Percentiles rank a stretch among this genome's conserved stretches.
Conservation (phyloP, 2,888 invertebrate genomes). For the Caenorhabditis drosophilae region DNA sequence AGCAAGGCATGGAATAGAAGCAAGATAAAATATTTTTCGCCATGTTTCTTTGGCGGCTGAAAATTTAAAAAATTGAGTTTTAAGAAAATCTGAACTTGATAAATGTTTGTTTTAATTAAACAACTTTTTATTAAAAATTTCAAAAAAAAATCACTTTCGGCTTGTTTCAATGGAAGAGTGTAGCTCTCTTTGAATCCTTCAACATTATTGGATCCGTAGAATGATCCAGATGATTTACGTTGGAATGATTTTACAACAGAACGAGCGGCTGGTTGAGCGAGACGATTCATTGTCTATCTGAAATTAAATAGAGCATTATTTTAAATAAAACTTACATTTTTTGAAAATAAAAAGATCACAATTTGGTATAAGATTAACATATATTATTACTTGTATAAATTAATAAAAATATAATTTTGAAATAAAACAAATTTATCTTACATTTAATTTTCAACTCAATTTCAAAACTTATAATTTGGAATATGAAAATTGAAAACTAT, state of each 20-base stretch:
- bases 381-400: no score
- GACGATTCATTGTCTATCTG: conserved; percentile 36
- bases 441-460: no score
- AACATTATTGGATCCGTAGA: conserved; percentile 63
- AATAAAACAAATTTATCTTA: conserved; percentile 5
- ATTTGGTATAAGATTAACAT: no score
- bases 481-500: no score
- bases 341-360: background rate
- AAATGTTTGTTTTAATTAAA: background rate
- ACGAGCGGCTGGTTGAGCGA: conserved; percentile 30
- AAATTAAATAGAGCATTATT: background rate
- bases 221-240: conserved; percentile 59
- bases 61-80: conserved; percentile 15
- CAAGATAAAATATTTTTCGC: conserved; percentile 65
- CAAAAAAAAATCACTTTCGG: conserved; percentile 34
- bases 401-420: background rate
- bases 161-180: conserved; percentile 51
- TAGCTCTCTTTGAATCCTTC: conserved; percentile 57
- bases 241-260: conserved; percentile 45
- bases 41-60: conserved; percentile 58
- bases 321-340: background rate
- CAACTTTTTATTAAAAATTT: background rate
- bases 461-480: no score
- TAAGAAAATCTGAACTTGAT: no score
- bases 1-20: conserved; percentile 61